Conservation (phyloP, 2,797 vertebrate species). For the Galaxias olidus region DNA sequence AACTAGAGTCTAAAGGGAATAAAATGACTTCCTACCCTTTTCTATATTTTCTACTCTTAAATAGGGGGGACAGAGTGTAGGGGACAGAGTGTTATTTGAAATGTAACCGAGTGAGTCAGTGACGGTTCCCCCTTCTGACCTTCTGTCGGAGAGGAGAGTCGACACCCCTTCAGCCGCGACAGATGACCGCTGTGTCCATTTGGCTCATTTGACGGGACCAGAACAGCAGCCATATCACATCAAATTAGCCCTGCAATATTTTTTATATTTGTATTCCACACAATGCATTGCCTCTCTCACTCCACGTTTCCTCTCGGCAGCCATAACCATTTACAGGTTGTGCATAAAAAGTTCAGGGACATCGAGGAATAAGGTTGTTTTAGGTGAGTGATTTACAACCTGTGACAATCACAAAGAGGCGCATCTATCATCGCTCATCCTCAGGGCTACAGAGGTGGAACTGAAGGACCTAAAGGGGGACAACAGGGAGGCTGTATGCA, state of each 20-base stretch:
- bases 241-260: constrained; percentile 32
- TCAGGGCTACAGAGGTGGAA: too few relatives aligned
- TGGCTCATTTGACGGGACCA: constrained; percentile 19
- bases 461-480: neutral
- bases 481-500: too few relatives aligned
- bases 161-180: constrained; percentile 2
- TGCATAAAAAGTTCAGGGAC: constrained; percentile 39
- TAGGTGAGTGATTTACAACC: constrained; percentile 53
- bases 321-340: constrained; percentile 29
- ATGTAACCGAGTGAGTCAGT: constrained; percentile 26
- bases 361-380: constrained; percentile 48
- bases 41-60: too few relatives aligned
- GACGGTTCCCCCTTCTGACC: constrained; percentile 48
- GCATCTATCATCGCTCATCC: constrained; percentile 8
- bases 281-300: too few relatives aligned
- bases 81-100: constrained; percentile 38
- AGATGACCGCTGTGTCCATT: constrained; percentile 15
- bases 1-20: constrained; percentile 45
- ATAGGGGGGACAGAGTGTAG: too few relatives aligned
- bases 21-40: constrained; percentile 11
- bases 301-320: constrained; percentile 28
- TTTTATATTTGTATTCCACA: too few relatives aligned
- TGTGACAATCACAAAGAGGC: constrained; percentile 32
- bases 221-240: neutral
- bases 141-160: constrained; percentile 14